Base-by-base conservation (phyloP, 2,113 vertebrate genomes). In the Cyprinus carpio region DNA sequence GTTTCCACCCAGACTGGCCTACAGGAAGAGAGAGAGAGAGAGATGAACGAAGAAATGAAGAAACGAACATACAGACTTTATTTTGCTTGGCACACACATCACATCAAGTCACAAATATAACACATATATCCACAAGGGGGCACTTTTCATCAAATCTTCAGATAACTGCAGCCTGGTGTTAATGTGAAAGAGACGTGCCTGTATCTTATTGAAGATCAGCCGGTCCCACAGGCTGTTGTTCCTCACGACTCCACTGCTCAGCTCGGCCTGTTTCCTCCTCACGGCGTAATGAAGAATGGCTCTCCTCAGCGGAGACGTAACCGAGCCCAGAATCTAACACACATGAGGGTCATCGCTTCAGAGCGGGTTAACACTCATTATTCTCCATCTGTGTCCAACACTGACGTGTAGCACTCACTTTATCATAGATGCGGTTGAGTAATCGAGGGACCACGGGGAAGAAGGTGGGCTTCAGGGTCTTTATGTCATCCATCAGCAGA, bases 191-290 rank as follows among this genome's bases (percentile, higher is more conserved):
- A 20, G 10, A 46, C 9, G 74, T 81, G 95, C 94, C 93, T 95
- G 95, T 43, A 95, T 95, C 91, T 87, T 93, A 87, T 93, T 94
- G 89, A 95, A 95, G 58, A 95, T 89, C 86, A 95, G 93, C 81
- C 90, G 90, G 91, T 95, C 94, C 94, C 95, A 95, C 84, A 95
- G 82, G 34, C 94, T 95, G 92, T 95, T 92, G 91, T 95, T 95
- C 0, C 94, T 90, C 6, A 95, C 91, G 6, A 95, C 88, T 6
- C 95, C 94, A 0, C 94, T 93, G 89, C 90, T 92, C 71, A 95
- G 93, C 89, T 95, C 94, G 0, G 94, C 93, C 90, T 94, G 94
- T 90, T 95, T 95, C 78, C 94, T 93, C 79, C 88, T 90, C 54
- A 95, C 93, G 0, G 94, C 94, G 75, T 91, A 95, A 79, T 93